Percentiles rank a stretch among this genome's conserved stretches.
These are phyloP conservation scores for Actinia tenebrosa DNA, from an alignment of 64 coral and sea anemone genomes.

Conservation along the genomic window DNA sequence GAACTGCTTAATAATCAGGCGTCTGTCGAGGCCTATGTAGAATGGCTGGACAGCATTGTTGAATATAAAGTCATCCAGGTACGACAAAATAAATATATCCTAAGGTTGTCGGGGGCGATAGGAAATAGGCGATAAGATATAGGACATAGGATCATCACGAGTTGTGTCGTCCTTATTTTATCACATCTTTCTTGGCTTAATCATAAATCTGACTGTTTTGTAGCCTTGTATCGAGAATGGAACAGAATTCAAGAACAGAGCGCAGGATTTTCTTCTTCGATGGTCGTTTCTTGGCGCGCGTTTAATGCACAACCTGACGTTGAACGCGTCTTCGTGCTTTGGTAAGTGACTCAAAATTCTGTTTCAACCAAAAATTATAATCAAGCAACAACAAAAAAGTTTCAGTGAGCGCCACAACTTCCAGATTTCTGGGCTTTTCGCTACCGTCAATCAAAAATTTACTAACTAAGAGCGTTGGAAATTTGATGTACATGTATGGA, in stretches of 20 bases:
- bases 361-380: too few species aligned
- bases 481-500: too few species aligned
- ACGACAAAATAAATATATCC: neutral
- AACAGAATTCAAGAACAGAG: conserved; percentile 80
- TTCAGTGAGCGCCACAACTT: too few species aligned
- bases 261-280: conserved; percentile 92
- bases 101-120: too few species aligned
- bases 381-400: too few species aligned
- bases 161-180: too few species aligned
- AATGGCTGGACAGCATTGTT: conserved; percentile 85
- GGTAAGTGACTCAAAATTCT: conserved; percentile 38
- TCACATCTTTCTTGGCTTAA: neutral
- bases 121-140: too few species aligned
- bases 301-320: conserved; percentile 91
- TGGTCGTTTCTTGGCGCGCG: conserved; percentile 96
- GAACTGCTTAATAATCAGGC: conserved; percentile 61
- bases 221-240: conserved; percentile 76
- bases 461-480: too few species aligned
- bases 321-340: conserved; percentile 85
- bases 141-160: too few species aligned
- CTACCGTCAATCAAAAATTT: too few species aligned
- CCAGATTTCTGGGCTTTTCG: too few species aligned
- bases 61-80: conserved; percentile 89
- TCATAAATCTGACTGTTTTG: neutral
- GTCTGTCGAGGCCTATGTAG: conserved; percentile 83